Conservation (phyloP, 2,113 vertebrate genomes). For the Falcunculus frontatus region DNA sequence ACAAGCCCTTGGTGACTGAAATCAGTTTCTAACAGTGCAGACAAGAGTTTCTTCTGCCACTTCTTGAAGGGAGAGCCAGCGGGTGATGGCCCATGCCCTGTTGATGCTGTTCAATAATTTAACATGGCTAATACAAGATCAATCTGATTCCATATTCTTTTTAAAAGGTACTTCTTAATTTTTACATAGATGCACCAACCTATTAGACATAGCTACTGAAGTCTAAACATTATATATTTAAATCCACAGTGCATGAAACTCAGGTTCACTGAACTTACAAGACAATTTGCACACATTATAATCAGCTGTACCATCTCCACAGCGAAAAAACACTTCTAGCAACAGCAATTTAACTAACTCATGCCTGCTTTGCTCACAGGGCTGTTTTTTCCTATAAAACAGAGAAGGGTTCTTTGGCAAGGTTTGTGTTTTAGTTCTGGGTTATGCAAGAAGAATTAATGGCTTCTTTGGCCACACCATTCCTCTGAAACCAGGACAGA, state of each 20-base stretch:
- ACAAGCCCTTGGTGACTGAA: not conserved
- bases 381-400: not conserved
- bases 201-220: not conserved
- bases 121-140: not conserved
- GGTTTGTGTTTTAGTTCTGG: not conserved
- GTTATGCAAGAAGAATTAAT: not conserved
- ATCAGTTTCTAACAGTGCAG: not conserved
- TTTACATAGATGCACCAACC: not conserved
- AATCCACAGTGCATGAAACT: not conserved
- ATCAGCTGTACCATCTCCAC: not conserved
- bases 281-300: not conserved
- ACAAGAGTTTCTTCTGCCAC: not conserved
- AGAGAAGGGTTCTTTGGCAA: not conserved
- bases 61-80: not conserved
- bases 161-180: not conserved
- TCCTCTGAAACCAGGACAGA: not conserved
- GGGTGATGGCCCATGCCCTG: not conserved
- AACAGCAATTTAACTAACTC: not conserved
- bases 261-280: not conserved
- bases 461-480: not conserved
- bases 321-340: not conserved
- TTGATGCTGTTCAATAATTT: not conserved
- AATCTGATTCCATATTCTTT: not conserved
- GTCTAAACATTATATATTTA: not conserved
- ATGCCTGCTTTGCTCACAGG: not conserved